Evolutionary conservation across 2,113 vertebrate genomes (phyloP).

Genomic region (Ictalurus punctatus): DNA sequence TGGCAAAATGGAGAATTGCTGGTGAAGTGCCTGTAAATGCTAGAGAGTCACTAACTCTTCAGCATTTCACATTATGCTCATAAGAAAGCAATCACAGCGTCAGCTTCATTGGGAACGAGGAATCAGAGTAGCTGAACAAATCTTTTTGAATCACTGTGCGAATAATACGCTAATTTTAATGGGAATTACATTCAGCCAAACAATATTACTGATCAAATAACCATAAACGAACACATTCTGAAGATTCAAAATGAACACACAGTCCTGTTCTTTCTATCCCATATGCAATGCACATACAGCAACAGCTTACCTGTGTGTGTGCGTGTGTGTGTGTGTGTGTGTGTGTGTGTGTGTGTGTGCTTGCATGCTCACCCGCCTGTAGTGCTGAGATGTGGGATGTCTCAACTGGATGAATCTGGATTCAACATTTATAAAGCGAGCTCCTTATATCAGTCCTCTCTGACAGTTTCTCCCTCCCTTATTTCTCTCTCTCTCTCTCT

Average conservation of each 20-base stretch:
- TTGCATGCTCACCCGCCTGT: conserved; percentile 5
- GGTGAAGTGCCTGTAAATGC: neutral
- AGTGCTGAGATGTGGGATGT: conserved; percentile 26
- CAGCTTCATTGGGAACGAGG: neutral
- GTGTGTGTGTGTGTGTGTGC: neutral
- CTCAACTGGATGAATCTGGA: conserved; percentile 13
- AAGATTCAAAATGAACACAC: neutral
- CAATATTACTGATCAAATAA: conserved; percentile 3
- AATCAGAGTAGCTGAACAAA: neutral
- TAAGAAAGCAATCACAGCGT: neutral
- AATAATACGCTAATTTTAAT: neutral
- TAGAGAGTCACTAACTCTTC: neutral
- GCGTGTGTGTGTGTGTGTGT: conserved; percentile 14
- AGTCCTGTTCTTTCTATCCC: neutral
- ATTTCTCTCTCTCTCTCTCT: neutral
- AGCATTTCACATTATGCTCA: neutral
- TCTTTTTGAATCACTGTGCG: neutral
- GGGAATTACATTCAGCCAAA: neutral
- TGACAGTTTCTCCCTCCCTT: neutral
- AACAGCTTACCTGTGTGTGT: conserved; percentile 26
- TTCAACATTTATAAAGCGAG: conserved; percentile 39
- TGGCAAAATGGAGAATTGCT: neutral
- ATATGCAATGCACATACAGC: neutral
- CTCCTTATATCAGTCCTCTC: conserved; percentile 43
- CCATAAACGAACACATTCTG: neutral